These are phyloP conservation scores for Danio tinwini DNA, from an alignment of 2,797 vertebrate genomes.

Conservation along the genomic window DNA sequence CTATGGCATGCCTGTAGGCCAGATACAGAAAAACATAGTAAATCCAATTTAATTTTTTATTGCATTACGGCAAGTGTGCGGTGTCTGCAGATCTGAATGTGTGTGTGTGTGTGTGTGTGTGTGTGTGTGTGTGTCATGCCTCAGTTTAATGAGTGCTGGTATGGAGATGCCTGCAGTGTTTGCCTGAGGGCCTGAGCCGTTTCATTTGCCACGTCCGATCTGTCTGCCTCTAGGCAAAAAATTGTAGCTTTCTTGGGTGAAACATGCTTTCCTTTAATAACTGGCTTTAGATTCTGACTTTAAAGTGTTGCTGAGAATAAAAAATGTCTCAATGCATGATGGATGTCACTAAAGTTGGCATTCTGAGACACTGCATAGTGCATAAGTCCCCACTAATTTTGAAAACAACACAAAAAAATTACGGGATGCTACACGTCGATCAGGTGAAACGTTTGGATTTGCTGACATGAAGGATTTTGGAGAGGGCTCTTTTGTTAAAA, in stretches of 20 bases:
- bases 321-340: neutral
- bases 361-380: neutral
- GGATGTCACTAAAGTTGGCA: neutral
- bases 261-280: constrained; percentile 10
- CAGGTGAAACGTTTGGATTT: neutral
- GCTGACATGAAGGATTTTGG: neutral
- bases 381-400: neutral
- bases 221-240: constrained; percentile 29
- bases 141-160: constrained; percentile 56
- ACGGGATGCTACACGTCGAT: neutral
- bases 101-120: constrained; percentile 51
- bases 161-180: constrained; percentile 46
- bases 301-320: neutral
- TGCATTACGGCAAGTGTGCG: constrained; percentile 68
- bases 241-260: neutral
- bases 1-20: constrained; percentile 63
- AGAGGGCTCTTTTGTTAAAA: neutral
- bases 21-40: constrained; percentile 63
- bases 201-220: constrained; percentile 31
- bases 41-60: constrained; percentile 76
- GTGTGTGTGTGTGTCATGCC: constrained; percentile 43
- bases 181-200: constrained; percentile 26
- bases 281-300: neutral
- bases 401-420: neutral
- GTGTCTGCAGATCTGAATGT: constrained; percentile 46